A percentile compares a stretch with the other conserved stretches of the same genome.
Evolutionary conservation across 1,140 invertebrate species (phyloP).

Genomic region (Camponotus pennsylvanicus): DNA sequence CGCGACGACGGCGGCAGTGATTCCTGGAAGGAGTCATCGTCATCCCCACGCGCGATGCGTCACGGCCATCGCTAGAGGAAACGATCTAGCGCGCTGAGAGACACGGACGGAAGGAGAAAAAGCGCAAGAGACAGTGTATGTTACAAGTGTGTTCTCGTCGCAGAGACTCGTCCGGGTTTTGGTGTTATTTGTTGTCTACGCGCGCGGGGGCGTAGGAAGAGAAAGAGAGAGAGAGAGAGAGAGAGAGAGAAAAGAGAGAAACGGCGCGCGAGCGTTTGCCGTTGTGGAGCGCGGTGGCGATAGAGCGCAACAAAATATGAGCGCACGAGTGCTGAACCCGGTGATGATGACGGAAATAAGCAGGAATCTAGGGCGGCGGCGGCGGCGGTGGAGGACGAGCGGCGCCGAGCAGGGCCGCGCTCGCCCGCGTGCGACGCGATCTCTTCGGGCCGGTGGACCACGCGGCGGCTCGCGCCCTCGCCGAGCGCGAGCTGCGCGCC

Average conservation of each 20-base stretch:
- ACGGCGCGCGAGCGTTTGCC: slow-evolving; percentile 52
- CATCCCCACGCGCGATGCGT: slow-evolving; percentile 45
- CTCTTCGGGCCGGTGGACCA: slow-evolving; percentile 87
- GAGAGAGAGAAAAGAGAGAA: neutral
- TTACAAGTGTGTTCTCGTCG: too few relatives aligned
- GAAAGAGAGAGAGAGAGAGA: neutral
- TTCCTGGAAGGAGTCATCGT: slow-evolving; percentile 69
- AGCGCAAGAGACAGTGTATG: neutral
- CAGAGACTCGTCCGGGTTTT: neutral
- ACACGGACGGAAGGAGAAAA: neutral
- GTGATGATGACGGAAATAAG: slow-evolving; percentile 85
- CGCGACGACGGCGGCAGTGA: slow-evolving; percentile 16
- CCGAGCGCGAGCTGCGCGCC: slow-evolving; percentile 83
- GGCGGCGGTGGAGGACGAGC: slow-evolving; percentile 71
- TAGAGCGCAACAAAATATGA: slow-evolving; percentile 81
- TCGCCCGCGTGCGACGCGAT: slow-evolving; percentile 84
- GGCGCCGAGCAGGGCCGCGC: slow-evolving; percentile 79
- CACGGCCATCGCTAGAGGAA: slow-evolving; percentile 21
- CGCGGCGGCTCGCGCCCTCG: slow-evolving; percentile 83
- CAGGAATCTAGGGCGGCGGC: slow-evolving; percentile 75
- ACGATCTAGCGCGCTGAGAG: neutral
- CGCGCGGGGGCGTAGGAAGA: neutral
- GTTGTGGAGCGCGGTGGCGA: slow-evolving; percentile 42
- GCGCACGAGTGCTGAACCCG: slow-evolving; percentile 86
- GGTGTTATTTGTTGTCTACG: neutral